A percentile compares a stretch with the other conserved stretches of the same genome.
phyloP scores from a whole-genome alignment of 2,797 vertebrate genomes.

The Pseudopleuronectes americanus region DNA sequence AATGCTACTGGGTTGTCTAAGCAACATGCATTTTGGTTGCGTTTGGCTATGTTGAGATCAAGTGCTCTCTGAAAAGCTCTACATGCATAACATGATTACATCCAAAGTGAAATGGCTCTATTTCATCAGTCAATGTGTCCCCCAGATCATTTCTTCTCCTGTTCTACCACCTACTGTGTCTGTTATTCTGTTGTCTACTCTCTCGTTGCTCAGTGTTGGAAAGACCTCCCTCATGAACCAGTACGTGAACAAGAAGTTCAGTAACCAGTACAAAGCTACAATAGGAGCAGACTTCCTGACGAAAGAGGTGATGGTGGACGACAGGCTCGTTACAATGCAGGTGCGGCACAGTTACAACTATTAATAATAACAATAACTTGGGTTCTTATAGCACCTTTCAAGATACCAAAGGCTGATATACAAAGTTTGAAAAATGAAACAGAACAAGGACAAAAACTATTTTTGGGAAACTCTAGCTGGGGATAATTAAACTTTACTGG shows the following conservation, averaged over 20 bases:
- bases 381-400: no score
- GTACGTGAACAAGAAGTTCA: slow-evolving; percentile 96
- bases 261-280: slow-evolving; percentile 95
- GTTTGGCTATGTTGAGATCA: neutral
- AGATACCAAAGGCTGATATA: no score
- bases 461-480: no score
- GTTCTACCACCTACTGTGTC: neutral
- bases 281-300: slow-evolving; percentile 95
- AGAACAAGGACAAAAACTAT: no score
- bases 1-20: no score
- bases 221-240: slow-evolving; percentile 97
- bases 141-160: neutral
- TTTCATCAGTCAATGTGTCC: neutral
- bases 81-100: neutral
- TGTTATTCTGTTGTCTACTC: slow-evolving; percentile 20
- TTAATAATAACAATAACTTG: no score
- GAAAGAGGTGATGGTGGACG: slow-evolving; percentile 96
- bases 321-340: slow-evolving; percentile 95
- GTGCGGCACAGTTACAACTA: slow-evolving; percentile 64
- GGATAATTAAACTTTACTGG: no score
- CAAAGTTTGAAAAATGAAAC: no score
- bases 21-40: neutral
- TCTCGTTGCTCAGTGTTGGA: slow-evolving; percentile 83
- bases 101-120: neutral
- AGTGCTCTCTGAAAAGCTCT: neutral